These are phyloP conservation scores for Lates calcarifer DNA, from an alignment of 2,113 vertebrate species.

Conservation along the genomic window DNA sequence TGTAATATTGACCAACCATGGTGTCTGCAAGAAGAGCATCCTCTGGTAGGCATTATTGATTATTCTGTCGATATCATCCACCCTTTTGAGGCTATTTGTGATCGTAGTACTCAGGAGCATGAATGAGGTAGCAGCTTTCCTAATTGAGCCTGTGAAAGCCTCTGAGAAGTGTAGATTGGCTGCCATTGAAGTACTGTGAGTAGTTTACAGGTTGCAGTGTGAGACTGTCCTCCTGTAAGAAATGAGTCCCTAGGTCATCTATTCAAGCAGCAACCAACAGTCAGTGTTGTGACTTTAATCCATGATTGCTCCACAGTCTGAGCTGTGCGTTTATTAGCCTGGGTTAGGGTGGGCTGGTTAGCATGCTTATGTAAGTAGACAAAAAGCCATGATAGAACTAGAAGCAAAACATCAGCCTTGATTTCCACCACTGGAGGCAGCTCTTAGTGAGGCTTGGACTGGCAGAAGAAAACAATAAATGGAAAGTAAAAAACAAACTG, in stretches of 20 bases:
- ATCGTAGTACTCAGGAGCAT: constrained; percentile 1
- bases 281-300: too few species aligned
- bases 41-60: constrained; percentile 37
- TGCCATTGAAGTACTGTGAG: background rate
- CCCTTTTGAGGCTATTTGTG: constrained; percentile 8
- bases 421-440: too few species aligned
- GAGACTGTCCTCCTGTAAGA: background rate
- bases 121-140: constrained; percentile 26
- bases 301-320: too few species aligned
- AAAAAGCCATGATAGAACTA: too few species aligned
- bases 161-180: constrained; percentile 15
- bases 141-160: constrained; percentile 27
- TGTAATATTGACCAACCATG: constrained; percentile 16
- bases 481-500: background rate
- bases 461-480: background rate
- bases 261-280: background rate
- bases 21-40: constrained; percentile 13
- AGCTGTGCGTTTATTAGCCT: too few species aligned
- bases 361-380: too few species aligned
- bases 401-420: too few species aligned
- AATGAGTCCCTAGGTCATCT: background rate
- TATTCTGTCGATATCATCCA: constrained; percentile 14
- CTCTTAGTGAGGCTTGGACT: too few species aligned
- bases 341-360: too few species aligned
- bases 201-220: background rate